These are phyloP conservation scores for Podargus strigoides DNA, from an alignment of 2,797 vertebrate genomes.

Conservation along the genomic window DNA sequence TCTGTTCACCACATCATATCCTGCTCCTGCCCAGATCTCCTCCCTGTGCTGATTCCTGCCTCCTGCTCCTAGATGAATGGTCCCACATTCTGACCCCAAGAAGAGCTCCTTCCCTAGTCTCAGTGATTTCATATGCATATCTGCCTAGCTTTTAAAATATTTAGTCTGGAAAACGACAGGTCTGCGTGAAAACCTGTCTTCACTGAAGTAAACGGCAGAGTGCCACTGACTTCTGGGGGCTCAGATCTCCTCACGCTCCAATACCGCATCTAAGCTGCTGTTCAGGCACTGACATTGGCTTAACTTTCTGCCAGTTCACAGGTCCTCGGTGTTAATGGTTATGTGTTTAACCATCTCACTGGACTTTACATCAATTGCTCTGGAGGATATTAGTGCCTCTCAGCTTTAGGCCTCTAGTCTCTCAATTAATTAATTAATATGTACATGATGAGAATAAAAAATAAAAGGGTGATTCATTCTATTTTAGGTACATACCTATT, in stretches of 20 bases:
- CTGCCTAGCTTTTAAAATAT: neutral
- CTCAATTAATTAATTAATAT: too few relatives aligned
- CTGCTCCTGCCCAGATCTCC: neutral
- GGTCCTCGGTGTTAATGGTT: fast-evolving
- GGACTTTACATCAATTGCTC: neutral
- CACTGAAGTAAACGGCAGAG: neutral
- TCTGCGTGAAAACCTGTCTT: neutral
- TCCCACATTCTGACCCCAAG: too few relatives aligned
- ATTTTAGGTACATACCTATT: neutral
- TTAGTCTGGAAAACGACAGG: neutral
- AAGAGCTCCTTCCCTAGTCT: neutral
- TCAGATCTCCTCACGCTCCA: neutral
- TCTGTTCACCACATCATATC: neutral
- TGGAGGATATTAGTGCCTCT: neutral
- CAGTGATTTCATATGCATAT: neutral
- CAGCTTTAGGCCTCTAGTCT: fast-evolving
- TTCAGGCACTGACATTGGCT: neutral
- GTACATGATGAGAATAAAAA: neutral
- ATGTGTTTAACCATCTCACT: neutral
- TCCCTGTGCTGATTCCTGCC: neutral
- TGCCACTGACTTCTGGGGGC: neutral
- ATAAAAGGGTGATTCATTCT: fast-evolving
- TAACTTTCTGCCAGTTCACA: neutral
- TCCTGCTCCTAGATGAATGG: neutral
- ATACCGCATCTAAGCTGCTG: neutral